Evolutionary conservation across 2,888 invertebrate species (phyloP), one percentile per base, ranked within the genome.

Genomic region (Heliconius cydno): DNA sequence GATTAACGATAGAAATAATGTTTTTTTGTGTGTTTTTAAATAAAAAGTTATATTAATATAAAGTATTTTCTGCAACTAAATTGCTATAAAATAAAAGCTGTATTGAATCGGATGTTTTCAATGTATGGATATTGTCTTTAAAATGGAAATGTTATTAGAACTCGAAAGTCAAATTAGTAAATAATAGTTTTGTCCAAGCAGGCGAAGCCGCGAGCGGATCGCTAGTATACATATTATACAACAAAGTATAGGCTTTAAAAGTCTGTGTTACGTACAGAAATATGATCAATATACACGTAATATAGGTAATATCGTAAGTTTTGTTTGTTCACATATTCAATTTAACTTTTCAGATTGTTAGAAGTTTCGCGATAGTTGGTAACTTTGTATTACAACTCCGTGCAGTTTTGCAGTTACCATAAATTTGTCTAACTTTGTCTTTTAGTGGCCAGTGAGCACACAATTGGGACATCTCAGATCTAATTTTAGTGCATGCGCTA

Each of bases 301-400:
- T 13, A 1, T 7, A 57, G 13, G 6, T 34, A 34, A 34, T 60
- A 38, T 57, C 73, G 60, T 57, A 15, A 63, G 52, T 57, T 78
- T 25, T 57, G 41, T 25, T 78, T 73, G 65, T 38, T 57, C 46
- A 34, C 66, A 38, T 57, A 68, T 77, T 41, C 78, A 78, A 65
- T 66, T 78, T 73, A 78, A 78, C 75, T 65, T 70, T 52, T 75
- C 38, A 25, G 75, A 76, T 79, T 76, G 41, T 52, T n/a, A 12
- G 30, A 57, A 46, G 41, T 76, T 70, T 57, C 38, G 19, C 52
- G 73, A 38, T 73, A 57, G 73, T 67, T 38, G 41, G 60, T 9
- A 65, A 78, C 65, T 72, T 78, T 67, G 28, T 19, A n/a, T n/a
- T n/a, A 60, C 60, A 60, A 41, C 30, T 38, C 41, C 28, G 34